phyloP scores from a whole-genome alignment of 2,113 vertebrate species.

The Dipodomys ordii region DNA sequence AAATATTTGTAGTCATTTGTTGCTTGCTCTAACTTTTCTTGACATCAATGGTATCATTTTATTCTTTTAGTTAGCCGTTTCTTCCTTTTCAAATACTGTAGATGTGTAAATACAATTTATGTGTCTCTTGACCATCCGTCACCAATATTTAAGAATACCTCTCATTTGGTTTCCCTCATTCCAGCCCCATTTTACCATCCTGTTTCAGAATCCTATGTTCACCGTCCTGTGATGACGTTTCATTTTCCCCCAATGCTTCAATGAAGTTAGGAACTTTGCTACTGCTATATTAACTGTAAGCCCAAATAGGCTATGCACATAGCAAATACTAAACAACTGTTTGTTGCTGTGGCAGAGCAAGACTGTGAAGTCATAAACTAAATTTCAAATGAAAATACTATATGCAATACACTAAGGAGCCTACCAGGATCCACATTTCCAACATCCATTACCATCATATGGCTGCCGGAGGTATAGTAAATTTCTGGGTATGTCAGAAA shows the following conservation, averaged over 20 bases:
- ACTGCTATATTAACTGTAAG: background rate
- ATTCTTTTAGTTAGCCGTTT: background rate
- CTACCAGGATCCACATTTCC: background rate
- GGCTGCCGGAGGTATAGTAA: background rate
- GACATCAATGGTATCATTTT: background rate
- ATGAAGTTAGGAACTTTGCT: background rate
- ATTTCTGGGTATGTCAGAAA: background rate
- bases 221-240: background rate
- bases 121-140: background rate
- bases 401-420: background rate
- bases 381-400: slow-evolving; percentile 28
- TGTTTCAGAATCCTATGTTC: background rate
- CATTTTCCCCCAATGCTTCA: background rate
- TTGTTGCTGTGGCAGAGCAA: background rate
- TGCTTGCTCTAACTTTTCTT: background rate
- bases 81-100: background rate
- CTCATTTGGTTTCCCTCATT: background rate
- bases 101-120: background rate
- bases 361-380: background rate
- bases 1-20: background rate
- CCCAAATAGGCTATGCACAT: background rate
- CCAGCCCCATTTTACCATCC: background rate
- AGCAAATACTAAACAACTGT: background rate
- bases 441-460: background rate
- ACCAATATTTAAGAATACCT: background rate